A percentile compares a stretch with the other conserved stretches of the same genome.
These are phyloP conservation scores for Taeniopygia guttata DNA, from an alignment of 2,797 vertebrate species.

Conservation along the genomic window DNA sequence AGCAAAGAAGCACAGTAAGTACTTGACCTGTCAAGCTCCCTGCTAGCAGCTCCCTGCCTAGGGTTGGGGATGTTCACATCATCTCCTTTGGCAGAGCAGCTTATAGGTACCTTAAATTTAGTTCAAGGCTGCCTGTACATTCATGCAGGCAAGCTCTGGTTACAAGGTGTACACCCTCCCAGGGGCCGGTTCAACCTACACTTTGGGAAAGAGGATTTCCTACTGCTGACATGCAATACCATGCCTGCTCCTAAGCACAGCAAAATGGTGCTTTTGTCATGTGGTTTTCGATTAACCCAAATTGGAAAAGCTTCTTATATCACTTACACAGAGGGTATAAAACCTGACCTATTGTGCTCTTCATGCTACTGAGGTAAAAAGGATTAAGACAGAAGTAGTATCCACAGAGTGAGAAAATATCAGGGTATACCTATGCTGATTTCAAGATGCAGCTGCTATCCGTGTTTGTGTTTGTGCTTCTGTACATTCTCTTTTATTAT, in stretches of 20 bases:
- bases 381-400: background rate
- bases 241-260: background rate
- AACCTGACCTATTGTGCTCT: background rate
- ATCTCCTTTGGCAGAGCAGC: background rate
- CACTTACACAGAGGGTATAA: background rate
- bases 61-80: background rate
- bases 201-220: background rate
- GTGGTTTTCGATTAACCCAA: background rate
- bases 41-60: background rate
- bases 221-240: background rate
- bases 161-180: background rate
- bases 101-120: background rate
- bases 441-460: background rate
- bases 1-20: background rate
- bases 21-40: background rate
- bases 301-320: background rate
- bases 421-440: background rate
- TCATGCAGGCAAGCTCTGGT: background rate
- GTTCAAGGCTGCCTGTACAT: background rate
- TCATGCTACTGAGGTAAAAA: background rate
- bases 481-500: background rate
- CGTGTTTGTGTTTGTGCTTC: background rate
- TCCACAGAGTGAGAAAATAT: background rate
- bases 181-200: fast-evolving
- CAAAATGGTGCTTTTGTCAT: background rate